Evolutionary conservation across 2,113 vertebrate genomes (phyloP).

Genomic region (Bubo bubo): DNA sequence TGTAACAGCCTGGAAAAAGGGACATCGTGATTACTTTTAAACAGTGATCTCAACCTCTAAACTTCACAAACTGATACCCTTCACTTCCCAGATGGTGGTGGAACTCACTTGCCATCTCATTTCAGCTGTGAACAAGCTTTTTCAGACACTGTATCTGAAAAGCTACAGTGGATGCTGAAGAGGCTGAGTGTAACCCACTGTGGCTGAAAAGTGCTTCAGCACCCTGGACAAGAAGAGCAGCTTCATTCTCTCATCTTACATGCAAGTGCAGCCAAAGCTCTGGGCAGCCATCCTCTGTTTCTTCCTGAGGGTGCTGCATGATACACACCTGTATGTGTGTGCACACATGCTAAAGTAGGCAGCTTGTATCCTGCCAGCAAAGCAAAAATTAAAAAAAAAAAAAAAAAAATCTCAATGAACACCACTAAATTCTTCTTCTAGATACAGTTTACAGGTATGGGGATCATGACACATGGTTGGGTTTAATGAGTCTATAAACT

Average conservation of each 20-base stretch:
- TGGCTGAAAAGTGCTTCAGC: neutral
- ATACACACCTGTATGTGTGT: rapidly evolving
- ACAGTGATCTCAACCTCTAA: neutral
- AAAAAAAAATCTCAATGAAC: neutral
- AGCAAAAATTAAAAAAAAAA: neutral
- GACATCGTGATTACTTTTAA: neutral
- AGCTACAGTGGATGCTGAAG: neutral
- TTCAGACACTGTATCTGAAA: neutral
- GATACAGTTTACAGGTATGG: neutral
- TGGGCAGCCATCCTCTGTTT: neutral
- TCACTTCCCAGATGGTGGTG: neutral
- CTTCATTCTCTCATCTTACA: neutral
- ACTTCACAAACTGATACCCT: neutral
- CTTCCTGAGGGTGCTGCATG: too few relatives aligned
- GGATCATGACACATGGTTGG: neutral
- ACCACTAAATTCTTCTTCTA: neutral
- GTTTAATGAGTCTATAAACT: neutral
- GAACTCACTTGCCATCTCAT: neutral
- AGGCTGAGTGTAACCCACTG: rapidly evolving
- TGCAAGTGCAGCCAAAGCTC: neutral
- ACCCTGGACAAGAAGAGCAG: conserved; percentile 57
- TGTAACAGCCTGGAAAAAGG: neutral
- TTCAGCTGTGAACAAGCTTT: neutral
- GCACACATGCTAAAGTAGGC: neutral
- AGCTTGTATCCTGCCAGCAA: neutral